Percentiles rank a stretch among this genome's conserved stretches.
These are phyloP conservation scores for Poecilia picta DNA, from an alignment of 2,797 vertebrate species.

Conservation along the genomic window DNA sequence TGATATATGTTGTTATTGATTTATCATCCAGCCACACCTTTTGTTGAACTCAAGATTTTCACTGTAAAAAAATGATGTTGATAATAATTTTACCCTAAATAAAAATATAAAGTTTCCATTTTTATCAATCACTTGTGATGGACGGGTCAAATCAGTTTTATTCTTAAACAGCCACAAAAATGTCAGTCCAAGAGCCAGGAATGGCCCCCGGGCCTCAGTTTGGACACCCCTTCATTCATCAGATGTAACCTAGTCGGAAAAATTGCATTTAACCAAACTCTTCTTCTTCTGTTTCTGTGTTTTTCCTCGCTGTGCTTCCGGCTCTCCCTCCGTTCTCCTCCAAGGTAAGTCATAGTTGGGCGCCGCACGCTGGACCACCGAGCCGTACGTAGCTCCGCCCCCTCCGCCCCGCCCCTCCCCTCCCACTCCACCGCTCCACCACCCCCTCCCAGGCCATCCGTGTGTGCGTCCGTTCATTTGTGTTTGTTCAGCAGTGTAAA, in stretches of 20 bases:
- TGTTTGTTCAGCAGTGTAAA: conserved; percentile 79
- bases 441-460: conserved; percentile 44
- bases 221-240: no score
- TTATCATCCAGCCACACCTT: no score
- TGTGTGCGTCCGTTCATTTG: conserved; percentile 59
- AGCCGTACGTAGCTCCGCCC: conserved; percentile 44
- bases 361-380: conserved; percentile 24
- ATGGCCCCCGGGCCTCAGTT: no score
- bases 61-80: no score
- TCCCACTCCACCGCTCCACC: conserved; percentile 43
- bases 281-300: conserved; percentile 29
- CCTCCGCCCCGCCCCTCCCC: conserved; percentile 30
- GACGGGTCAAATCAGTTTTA: no score
- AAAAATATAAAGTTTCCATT: no score
- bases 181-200: no score
- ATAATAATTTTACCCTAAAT: no score
- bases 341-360: conserved; percentile 81
- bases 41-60: no score
- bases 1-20: no score
- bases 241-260: conserved; percentile 16
- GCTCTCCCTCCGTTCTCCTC: conserved; percentile 73
- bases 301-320: conserved; percentile 55
- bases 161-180: no score
- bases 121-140: no score
- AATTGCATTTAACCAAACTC: conserved; percentile 25